Evolutionary conservation across 35 echinoderm and acorn worm species (phyloP), one percentile per base, ranked within the genome.

Genomic region (Heliocidaris tuberculata): DNA sequence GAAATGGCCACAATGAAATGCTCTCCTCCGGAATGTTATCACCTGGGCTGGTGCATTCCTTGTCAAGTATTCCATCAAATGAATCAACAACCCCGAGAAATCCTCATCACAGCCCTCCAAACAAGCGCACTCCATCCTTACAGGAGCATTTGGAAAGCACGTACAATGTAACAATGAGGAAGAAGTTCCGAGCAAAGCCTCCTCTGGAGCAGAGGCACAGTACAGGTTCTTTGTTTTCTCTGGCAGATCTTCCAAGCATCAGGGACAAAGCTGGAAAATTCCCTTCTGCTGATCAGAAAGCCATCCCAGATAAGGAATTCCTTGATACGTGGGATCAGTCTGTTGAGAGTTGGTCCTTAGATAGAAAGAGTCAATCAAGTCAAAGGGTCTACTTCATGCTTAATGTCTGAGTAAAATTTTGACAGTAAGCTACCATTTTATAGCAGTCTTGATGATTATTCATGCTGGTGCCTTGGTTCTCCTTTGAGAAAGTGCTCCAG

Each of bases 211-310:
- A 93, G 21, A 52, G 91, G 30, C 91, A 93, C 24, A 93, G 91
- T 31, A 93, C 91, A 93, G 91, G 91, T 32, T 93, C 91, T 50
- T n/a, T 93, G 2, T 93, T 93, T 59, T 49, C 91, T 93, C n/a
- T 93, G 29, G 47, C 31, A 47, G 87, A 48, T 89, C 31, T 47
- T 13, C 31, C 87, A 89, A 48, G 31, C 47, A 47, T 48, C 15
- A 24, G 31, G 15, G 87, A 42, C 24, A 17, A 13, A 32, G 31
- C 31, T 48, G 19, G 13, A 47, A 13, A 19, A 48, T 13, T 89
- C 31, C 31, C 19, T 4, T n/a, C 13, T 32, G 21, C 31, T 30
- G 12, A 13, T 86, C 85, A 48, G 47, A 30, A 47, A 48, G 11
- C 32, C 87, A 47, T 47, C 47, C 87, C 5, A 15, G 87, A 89